These are phyloP conservation scores for Leguminivora glycinivorella DNA, from an alignment of 1,140 invertebrate species.

Conservation along the genomic window DNA sequence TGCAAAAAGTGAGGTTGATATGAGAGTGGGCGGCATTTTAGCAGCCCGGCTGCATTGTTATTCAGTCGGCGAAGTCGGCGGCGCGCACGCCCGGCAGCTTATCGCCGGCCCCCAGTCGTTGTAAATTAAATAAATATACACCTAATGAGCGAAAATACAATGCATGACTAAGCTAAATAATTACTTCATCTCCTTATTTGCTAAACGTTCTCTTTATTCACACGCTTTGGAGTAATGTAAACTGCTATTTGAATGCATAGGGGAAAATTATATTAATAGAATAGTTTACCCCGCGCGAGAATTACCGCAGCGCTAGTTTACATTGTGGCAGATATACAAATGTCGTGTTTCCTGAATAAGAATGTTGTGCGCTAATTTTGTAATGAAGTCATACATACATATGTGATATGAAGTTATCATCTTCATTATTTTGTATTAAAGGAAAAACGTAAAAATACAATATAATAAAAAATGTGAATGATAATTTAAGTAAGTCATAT, in stretches of 20 bases:
- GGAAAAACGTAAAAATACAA: too few species aligned
- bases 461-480: too few species aligned
- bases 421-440: too few species aligned
- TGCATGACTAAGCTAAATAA: conserved; percentile 70
- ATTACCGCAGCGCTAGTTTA: neutral
- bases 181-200: conserved; percentile 61
- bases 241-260: conserved; percentile 19
- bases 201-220: conserved; percentile 36
- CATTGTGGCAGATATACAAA: conserved; percentile 3
- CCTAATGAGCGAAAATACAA: conserved; percentile 76
- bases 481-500: too few species aligned
- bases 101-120: conserved; percentile 71
- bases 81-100: conserved; percentile 72
- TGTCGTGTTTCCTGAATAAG: neutral
- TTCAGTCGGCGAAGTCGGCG: conserved; percentile 67
- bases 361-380: neutral
- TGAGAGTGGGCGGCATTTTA: conserved; percentile 54
- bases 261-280: neutral
- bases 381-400: neutral
- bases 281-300: conserved; percentile 4
- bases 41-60: conserved; percentile 68
- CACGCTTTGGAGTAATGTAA: conserved; percentile 20
- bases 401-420: neutral
- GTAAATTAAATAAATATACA: conserved; percentile 79
- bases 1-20: conserved; percentile 1